These are phyloP conservation scores for Scleropages formosus DNA, from an alignment of 2,797 vertebrate genomes.

Conservation along the genomic window DNA sequence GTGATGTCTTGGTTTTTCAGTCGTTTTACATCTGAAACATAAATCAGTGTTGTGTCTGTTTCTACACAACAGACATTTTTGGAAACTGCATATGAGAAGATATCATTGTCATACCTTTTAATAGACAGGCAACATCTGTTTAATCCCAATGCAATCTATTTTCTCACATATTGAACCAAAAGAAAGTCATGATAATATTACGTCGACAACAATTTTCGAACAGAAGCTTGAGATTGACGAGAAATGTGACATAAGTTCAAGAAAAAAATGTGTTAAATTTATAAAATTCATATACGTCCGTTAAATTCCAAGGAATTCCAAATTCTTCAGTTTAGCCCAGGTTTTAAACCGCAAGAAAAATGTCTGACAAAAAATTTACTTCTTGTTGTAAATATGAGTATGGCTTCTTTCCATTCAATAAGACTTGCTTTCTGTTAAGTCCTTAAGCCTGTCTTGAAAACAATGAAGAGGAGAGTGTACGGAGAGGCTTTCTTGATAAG, in stretches of 20 bases:
- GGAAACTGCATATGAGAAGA: too few relatives aligned
- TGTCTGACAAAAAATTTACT: not conserved
- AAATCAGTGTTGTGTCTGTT: too few relatives aligned
- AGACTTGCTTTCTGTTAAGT: constrained; percentile 33
- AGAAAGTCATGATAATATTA: not conserved
- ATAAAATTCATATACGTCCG: too few relatives aligned
- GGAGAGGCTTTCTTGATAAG: constrained; percentile 44
- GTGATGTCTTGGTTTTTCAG: too few relatives aligned
- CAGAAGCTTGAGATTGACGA: not conserved
- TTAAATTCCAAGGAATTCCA: not conserved
- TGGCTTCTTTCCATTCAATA: constrained; percentile 35
- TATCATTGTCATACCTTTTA: too few relatives aligned
- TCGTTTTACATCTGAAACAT: too few relatives aligned
- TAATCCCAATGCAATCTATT: too few relatives aligned
- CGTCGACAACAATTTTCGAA: not conserved
- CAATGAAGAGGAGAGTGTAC: constrained; percentile 21
- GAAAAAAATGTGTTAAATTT: too few relatives aligned
- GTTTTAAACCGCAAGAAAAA: too few relatives aligned
- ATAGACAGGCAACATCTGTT: too few relatives aligned
- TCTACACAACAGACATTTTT: too few relatives aligned
- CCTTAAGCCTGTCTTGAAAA: constrained; percentile 23
- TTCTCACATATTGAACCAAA: not conserved
- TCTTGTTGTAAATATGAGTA: constrained; percentile 14
- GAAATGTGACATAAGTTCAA: not conserved
- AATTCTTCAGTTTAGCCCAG: not conserved